Percentiles rank a stretch among this genome's conserved stretches.
Conservation (phyloP, 2,797 vertebrate species). For the Meriones psammophilus region DNA sequence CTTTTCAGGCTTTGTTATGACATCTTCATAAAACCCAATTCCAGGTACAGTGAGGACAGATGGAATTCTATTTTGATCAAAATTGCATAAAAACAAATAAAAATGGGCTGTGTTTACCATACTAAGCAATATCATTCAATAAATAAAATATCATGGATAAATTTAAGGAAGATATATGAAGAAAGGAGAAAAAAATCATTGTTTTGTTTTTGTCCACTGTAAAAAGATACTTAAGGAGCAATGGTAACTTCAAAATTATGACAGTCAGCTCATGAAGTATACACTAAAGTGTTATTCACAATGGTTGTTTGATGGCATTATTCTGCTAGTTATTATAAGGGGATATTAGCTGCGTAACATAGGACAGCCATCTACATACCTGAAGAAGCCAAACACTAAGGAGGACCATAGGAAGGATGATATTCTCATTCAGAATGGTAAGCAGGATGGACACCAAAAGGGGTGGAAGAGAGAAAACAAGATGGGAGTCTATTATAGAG, state of each 20-base stretch:
- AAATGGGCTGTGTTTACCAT: background rate
- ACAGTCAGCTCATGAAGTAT: background rate
- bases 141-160: background rate
- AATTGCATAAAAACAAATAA: background rate
- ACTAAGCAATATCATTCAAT: background rate
- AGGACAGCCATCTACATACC: too few relatives aligned
- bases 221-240: background rate
- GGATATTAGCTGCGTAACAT: too few relatives aligned
- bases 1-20: background rate
- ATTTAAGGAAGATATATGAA: background rate
- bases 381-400: too few relatives aligned
- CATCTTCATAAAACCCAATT: background rate
- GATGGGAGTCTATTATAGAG: too few relatives aligned
- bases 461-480: too few relatives aligned
- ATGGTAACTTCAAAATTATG: background rate
- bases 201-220: constrained; percentile 1
- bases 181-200: constrained; percentile 2
- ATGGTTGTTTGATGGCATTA: background rate
- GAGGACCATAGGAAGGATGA: too few relatives aligned
- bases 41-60: background rate
- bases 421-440: too few relatives aligned
- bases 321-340: background rate
- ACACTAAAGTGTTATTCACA: background rate
- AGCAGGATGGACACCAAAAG: too few relatives aligned
- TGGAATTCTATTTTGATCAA: background rate